Evolutionary conservation across 2,113 vertebrate genomes (phyloP).

Genomic region (Propithecus coquereli): DNA sequence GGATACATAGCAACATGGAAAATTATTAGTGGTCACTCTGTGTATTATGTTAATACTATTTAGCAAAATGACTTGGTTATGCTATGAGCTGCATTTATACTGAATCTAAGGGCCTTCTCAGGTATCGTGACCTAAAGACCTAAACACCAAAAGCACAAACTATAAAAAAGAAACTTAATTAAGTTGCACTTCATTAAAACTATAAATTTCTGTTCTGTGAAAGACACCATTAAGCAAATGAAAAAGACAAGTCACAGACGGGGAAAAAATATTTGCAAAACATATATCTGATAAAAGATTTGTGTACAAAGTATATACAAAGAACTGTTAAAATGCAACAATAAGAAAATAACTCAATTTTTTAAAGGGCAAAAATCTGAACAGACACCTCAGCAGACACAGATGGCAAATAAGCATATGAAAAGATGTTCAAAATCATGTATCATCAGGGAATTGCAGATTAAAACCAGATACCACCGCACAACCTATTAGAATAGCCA

Average conservation of each 20-base stretch:
- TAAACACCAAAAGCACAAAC: background rate
- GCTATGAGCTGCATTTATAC: background rate
- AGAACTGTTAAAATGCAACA: background rate
- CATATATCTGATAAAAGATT: background rate
- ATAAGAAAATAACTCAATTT: background rate
- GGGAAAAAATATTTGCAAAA: background rate
- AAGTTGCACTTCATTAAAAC: background rate
- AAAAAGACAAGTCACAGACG: background rate
- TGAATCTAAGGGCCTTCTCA: background rate
- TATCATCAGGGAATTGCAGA: background rate
- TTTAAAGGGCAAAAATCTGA: background rate
- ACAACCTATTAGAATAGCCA: background rate
- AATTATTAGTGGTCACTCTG: background rate
- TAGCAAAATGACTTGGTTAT: background rate
- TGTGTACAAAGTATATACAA: background rate
- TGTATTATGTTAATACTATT: background rate
- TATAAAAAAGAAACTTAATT: background rate
- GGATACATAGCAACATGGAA: background rate
- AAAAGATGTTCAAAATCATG: background rate
- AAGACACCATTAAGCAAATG: background rate
- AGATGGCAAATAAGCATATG: background rate
- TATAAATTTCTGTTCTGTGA: background rate
- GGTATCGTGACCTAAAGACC: background rate
- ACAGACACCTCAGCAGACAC: background rate
- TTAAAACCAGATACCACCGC: background rate